A percentile compares a stretch with the other conserved stretches of the same genome.
These are phyloP conservation scores for Acrocyrtus sp. DNA, from an alignment of 2,888 invertebrate genomes.

Conservation along the genomic window DNA sequence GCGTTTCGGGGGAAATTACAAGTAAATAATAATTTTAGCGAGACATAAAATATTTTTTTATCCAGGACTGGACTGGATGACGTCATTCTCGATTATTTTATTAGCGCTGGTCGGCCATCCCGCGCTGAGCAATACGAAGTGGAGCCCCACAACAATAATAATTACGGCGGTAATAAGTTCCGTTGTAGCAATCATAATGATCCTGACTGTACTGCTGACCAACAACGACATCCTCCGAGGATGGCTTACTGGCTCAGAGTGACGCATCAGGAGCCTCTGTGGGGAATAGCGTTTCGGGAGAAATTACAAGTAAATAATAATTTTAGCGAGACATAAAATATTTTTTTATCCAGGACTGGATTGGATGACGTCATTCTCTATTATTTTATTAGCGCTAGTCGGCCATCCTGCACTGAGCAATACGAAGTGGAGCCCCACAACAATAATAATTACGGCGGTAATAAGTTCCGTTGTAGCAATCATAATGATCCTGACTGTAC, in stretches of 20 bases:
- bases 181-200: slow-evolving; percentile 61
- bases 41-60: no score
- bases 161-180: slow-evolving; percentile 62
- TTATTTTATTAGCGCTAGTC: slow-evolving; percentile 15
- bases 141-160: slow-evolving; percentile 60
- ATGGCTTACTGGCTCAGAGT: slow-evolving; percentile 40
- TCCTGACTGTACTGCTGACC: slow-evolving; percentile 57
- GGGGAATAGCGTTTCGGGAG: slow-evolving; percentile 25
- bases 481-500: slow-evolving; percentile 58
- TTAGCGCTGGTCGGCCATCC: slow-evolving; percentile 29
- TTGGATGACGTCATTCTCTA: no score
- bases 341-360: no score
- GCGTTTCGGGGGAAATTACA: slow-evolving; percentile 27
- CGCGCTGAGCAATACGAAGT: slow-evolving; percentile 50
- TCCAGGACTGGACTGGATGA: no score
- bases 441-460: slow-evolving; percentile 61
- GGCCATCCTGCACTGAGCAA: slow-evolving; percentile 35
- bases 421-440: slow-evolving; percentile 59
- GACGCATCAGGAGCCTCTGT: slow-evolving; percentile 23
- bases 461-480: slow-evolving; percentile 62
- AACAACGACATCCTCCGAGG: slow-evolving; percentile 32
- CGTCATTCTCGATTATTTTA: no score
- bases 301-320: slow-evolving; percentile 36
- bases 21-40: no score
- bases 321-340: no score